Conservation (phyloP, 2,797 vertebrate genomes). For the Heteromormyrus szaboi region DNA sequence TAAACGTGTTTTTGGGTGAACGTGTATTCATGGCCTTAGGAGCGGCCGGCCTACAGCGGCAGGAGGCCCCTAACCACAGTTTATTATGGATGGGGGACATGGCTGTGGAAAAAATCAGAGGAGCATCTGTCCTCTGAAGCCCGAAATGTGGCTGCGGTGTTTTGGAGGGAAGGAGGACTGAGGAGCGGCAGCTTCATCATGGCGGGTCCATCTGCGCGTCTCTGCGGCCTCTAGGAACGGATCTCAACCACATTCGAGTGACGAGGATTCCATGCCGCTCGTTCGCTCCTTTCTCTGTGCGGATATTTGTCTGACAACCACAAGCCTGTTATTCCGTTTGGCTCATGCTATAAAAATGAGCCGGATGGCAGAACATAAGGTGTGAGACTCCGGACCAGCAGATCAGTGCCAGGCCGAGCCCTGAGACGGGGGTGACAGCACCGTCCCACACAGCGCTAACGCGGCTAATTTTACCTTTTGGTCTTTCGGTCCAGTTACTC, state of each 20-base stretch:
- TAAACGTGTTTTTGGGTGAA: not conserved
- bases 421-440: not conserved
- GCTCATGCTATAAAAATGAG: not conserved
- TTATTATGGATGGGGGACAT: not conserved
- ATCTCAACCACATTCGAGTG: not conserved
- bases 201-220: not conserved
- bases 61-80: not conserved
- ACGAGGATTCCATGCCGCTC: not conserved
- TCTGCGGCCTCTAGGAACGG: not conserved
- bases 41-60: no score
- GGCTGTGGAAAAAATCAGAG: not conserved
- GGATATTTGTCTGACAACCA: not conserved
- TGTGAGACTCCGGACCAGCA: not conserved
- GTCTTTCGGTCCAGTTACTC: not conserved
- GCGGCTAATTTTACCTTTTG: not conserved
- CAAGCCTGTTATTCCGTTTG: not conserved
- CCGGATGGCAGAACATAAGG: not conserved
- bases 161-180: not conserved
- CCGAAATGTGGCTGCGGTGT: not conserved
- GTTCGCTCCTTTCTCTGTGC: not conserved
- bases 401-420: not conserved
- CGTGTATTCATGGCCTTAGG: not conserved
- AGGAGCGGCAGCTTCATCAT: not conserved
- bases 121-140: not conserved
- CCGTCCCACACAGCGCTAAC: not conserved